phyloP scores from a whole-genome alignment of 2,797 vertebrate species.

The Poliocrania exsul region DNA sequence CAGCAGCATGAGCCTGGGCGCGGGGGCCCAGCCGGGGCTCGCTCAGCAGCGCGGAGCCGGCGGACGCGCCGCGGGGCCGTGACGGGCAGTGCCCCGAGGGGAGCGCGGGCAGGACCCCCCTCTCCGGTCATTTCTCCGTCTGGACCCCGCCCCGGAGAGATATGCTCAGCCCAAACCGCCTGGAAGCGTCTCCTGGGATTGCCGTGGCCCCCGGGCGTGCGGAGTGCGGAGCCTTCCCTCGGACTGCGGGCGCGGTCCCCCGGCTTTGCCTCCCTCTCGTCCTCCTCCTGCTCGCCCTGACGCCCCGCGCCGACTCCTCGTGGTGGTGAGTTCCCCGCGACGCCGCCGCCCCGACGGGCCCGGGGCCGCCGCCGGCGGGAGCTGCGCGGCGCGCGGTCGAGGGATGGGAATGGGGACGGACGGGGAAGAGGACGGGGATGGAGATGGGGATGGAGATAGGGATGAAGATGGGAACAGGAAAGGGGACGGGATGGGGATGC shows the following conservation, averaged over 20 bases:
- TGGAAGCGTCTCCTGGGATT: conserved; percentile 77
- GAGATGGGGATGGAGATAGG: not conserved
- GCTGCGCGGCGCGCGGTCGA: not conserved
- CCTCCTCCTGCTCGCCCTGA: conserved; percentile 88
- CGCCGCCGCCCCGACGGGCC: not conserved
- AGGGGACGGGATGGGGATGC: not conserved
- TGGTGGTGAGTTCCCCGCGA: conserved; percentile 88
- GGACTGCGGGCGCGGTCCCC: conserved; percentile 69
- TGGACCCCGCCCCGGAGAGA: conserved; percentile 57
- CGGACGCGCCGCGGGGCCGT: conserved; percentile 2
- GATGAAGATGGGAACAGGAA: too few species aligned
- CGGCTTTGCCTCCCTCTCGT: conserved; percentile 78
- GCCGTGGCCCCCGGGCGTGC: conserved; percentile 62
- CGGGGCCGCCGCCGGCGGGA: not conserved
- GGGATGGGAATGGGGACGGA: too few species aligned
- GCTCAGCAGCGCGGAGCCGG: conserved; percentile 23
- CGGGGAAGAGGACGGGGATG: not conserved
- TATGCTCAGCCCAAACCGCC: conserved; percentile 84
- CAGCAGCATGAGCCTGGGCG: conserved; percentile 18
- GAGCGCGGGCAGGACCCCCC: conserved; percentile 36
- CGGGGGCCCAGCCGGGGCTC: conserved; percentile 40
- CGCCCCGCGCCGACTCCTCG: conserved; percentile 89
- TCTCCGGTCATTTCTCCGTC: conserved; percentile 13
- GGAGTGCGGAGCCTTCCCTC: conserved; percentile 66
- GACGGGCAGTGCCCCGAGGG: conserved; percentile 41